Conservation (phyloP, 2,113 vertebrate species). For the Probosciger aterrimus region DNA sequence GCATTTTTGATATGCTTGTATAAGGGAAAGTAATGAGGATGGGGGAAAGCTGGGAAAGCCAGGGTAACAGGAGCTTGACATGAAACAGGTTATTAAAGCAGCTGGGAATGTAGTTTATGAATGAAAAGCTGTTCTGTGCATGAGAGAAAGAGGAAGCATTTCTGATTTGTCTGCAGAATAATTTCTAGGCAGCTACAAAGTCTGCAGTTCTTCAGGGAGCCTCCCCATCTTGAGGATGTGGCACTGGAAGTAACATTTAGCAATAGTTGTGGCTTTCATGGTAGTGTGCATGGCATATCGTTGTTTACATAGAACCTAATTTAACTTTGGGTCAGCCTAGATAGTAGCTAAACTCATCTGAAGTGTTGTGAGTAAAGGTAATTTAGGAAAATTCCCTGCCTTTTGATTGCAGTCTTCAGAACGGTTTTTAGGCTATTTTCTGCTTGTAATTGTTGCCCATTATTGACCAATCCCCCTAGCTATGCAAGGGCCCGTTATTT, state of each 20-base stretch:
- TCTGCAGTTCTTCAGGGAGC: neutral
- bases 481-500: neutral
- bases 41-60: neutral
- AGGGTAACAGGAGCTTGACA: neutral
- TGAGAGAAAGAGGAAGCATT: neutral
- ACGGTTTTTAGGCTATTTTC: neutral
- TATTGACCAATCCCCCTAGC: neutral
- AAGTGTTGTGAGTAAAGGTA: neutral
- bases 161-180: neutral
- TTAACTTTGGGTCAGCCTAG: neutral
- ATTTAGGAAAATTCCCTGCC: neutral
- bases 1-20: neutral
- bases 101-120: neutral
- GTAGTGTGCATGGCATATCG: neutral
- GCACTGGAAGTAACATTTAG: neutral
- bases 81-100: conserved; percentile 11
- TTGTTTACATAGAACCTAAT: neutral
- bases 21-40: neutral
- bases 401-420: neutral
- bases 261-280: neutral
- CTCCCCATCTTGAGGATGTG: neutral
- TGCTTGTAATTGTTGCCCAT: neutral
- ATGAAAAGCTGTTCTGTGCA: neutral
- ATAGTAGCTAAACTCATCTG: neutral
- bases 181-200: neutral